Evolutionary conservation across 2,797 vertebrate genomes (phyloP).

Genomic region (Paratrypauchen microcephalus): DNA sequence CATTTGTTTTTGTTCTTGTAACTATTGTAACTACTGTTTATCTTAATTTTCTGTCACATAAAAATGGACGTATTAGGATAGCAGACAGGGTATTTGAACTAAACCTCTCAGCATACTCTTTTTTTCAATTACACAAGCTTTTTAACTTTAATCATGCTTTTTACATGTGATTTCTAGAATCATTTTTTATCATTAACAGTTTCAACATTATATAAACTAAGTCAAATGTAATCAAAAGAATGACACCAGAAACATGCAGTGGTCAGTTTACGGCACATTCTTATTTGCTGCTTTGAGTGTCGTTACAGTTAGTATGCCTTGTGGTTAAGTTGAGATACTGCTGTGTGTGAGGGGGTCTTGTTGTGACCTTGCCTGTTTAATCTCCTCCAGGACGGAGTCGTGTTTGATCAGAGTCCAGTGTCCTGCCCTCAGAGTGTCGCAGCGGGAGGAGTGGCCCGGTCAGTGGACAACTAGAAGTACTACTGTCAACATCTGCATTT

Average conservation of each 20-base stretch:
- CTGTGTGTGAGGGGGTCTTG: constrained; percentile 70
- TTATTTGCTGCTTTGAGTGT: constrained; percentile 56
- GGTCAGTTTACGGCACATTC: constrained; percentile 16
- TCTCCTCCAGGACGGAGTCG: constrained; percentile 81
- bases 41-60: neutral
- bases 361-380: constrained; percentile 81
- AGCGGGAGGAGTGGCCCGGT: constrained; percentile 72
- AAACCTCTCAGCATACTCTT: neutral
- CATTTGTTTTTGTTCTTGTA: neutral
- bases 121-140: neutral
- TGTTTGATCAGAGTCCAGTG: constrained; percentile 82
- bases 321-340: constrained; percentile 58
- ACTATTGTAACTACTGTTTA: neutral
- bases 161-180: neutral
- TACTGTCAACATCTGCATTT: constrained; percentile 76
- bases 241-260: neutral
- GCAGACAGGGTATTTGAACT: neutral
- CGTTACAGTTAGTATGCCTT: constrained; percentile 65
- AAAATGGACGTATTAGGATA: neutral
- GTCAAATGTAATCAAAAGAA: neutral
- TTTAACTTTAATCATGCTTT: neutral
- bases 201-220: neutral
- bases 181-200: constrained; percentile 21
- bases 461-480: constrained; percentile 76
- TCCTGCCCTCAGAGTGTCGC: constrained; percentile 76